Conservation (phyloP, 1,140 invertebrate genomes). For the Magallana angulata region DNA sequence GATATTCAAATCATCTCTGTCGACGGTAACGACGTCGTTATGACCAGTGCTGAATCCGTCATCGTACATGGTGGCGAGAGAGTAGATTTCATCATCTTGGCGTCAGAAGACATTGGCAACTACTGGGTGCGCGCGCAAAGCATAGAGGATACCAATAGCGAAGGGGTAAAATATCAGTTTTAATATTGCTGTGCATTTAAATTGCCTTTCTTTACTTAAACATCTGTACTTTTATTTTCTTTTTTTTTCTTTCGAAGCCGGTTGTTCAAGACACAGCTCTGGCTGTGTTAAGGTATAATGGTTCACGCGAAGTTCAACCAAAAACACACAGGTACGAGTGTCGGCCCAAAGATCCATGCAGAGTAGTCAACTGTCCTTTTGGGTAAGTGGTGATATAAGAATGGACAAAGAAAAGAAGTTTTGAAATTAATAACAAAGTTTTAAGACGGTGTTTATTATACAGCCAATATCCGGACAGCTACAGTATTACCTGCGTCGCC, state of each 20-base stretch:
- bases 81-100: conserved; percentile 43
- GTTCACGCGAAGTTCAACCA: background rate
- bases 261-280: conserved; percentile 12
- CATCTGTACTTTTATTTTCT: too few species aligned
- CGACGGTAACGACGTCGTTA: conserved; percentile 49
- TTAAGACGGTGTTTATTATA: background rate
- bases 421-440: background rate
- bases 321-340: conserved; percentile 18
- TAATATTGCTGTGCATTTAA: background rate
- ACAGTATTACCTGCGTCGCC: conserved; percentile 42
- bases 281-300: conserved; percentile 39
- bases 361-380: conserved; percentile 54
- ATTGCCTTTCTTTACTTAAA: too few species aligned
- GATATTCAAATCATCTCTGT: conserved; percentile 44
- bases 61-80: conserved; percentile 50
- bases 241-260: background rate
- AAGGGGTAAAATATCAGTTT: conserved; percentile 37
- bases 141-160: conserved; percentile 12
- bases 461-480: conserved; percentile 41
- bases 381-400: conserved; percentile 34
- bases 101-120: conserved; percentile 38
- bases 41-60: conserved; percentile 43
- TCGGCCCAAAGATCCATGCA: conserved; percentile 23
- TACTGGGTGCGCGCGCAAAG: conserved; percentile 53
- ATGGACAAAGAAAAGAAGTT: too few species aligned